Base-by-base conservation (phyloP, 2,888 invertebrate species). In the Cryptocheilus praepositus region DNA sequence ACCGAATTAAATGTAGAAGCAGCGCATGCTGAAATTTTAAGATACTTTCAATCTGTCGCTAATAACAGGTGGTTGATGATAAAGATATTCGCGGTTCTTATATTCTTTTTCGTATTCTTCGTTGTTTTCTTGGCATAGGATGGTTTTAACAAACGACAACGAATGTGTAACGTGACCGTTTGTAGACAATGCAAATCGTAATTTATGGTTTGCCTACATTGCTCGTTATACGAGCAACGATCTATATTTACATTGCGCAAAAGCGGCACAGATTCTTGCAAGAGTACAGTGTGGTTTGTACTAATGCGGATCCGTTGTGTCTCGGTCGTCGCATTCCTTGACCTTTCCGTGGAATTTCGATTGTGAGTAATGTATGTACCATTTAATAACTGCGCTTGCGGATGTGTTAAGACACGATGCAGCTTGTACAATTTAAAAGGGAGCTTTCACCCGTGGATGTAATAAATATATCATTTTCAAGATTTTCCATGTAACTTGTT, bases 61-160 rank as follows among this genome's bases (percentile, higher is more conserved):
- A 96, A 96, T 73, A 99, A 99, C 90, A 93, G 99, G 82, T 99
- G 98, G 95, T 92, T 99, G 43, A 99, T 99, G 98, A 95, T 99
- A 82, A 99, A 99, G 92, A 94, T 99, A 79, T 99, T 99, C 90
- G 99, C 95, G 61, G 96, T 99, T 72, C 92, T 99, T 63, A 98
- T 99, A 92, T 95, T 98, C 87, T 99, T 99, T 92, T 99, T 99
- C 89, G 95, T 99, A 89, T 96, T 99, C 89, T 99, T 99, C 91
- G 95, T 99, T 87, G 94, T 99, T 80, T 98, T 99, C 90, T 92
- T 99, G 92, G 96, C 98, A 83, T 95, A 94, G 91, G 70, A 45
- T 44, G 60, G 56, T 7, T 36, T 36, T 36, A 7, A 36, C 13
- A 36, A 11, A 7, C 7, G 3, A 28, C 7, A 36, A 2, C 13